Conservation (phyloP, 2,797 vertebrate genomes). For the Anableps anableps region DNA sequence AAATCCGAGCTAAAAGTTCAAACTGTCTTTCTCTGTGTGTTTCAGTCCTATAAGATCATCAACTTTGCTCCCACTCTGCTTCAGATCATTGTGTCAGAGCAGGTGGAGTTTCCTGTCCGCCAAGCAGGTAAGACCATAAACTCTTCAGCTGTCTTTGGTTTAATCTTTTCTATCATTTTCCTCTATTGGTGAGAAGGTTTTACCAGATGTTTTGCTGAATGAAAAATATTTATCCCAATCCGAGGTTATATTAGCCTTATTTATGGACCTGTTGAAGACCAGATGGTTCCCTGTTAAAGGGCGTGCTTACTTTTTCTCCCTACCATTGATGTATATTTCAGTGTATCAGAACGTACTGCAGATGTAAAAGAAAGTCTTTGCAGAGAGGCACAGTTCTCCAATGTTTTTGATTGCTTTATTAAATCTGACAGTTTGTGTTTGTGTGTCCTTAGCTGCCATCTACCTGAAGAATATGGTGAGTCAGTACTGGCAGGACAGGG, state of each 20-base stretch:
- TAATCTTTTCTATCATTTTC: background rate
- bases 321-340: background rate
- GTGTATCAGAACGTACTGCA: background rate
- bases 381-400: background rate
- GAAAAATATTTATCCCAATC: no score
- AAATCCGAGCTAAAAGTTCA: background rate
- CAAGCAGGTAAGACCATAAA: constrained; percentile 89
- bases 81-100: constrained; percentile 96
- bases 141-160: background rate
- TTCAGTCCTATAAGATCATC: constrained; percentile 98
- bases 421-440: background rate
- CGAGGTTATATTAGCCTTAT: no score
- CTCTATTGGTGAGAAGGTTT: background rate
- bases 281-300: background rate
- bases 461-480: constrained; percentile 99
- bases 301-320: background rate
- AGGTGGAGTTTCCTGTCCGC: constrained; percentile 97
- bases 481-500: constrained; percentile 97
- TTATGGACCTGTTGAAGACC: background rate
- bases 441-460: constrained; percentile 87
- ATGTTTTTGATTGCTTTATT: background rate
- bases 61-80: constrained; percentile 98
- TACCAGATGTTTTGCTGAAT: background rate
- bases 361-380: background rate
- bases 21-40: constrained; percentile 20